Conservation (phyloP, 2,888 invertebrate species). For the Linhomoeus sp. region DNA sequence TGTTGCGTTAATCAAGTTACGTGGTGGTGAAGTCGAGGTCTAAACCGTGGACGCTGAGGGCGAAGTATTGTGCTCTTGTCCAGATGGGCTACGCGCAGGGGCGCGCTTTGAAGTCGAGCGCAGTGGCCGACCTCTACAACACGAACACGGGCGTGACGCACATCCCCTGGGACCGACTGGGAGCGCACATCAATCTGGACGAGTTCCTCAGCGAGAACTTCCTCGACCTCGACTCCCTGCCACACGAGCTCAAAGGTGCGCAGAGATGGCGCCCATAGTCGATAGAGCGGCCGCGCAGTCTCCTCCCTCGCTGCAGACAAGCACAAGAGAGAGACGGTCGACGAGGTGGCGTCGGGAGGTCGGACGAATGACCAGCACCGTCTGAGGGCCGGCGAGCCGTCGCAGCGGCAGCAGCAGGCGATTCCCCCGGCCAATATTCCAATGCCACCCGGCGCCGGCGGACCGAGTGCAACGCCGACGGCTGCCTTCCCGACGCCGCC, state of each 20-base stretch:
- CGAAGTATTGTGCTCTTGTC: constrained; percentile 1
- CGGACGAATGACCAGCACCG: too few relatives aligned
- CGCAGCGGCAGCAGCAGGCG: too few relatives aligned
- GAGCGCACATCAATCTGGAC: constrained; percentile 9
- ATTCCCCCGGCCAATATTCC: neutral
- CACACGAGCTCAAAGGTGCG: constrained; percentile 13
- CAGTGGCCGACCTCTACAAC: constrained; percentile 93
- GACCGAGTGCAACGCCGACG: too few relatives aligned
- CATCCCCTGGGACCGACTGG: constrained; percentile 58
- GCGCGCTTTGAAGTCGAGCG: constrained; percentile 78
- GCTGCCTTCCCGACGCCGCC: neutral
- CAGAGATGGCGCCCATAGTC: too few relatives aligned
- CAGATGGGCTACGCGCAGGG: constrained; percentile 15
- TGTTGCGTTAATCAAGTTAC: too few relatives aligned
- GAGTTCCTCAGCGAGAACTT: constrained; percentile 14
- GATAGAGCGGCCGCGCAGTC: too few relatives aligned
- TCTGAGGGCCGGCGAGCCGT: too few relatives aligned
- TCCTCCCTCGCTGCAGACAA: too few relatives aligned
- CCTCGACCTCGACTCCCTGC: constrained; percentile 18
- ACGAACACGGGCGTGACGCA: constrained; percentile 80
- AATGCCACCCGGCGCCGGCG: neutral
- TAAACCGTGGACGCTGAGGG: too few relatives aligned
- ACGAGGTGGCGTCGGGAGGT: too few relatives aligned
- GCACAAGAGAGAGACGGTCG: too few relatives aligned
- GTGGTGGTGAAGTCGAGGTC: too few relatives aligned